Base-by-base conservation (phyloP, 2,797 vertebrate species). In the Zenarchopterus dispar region DNA sequence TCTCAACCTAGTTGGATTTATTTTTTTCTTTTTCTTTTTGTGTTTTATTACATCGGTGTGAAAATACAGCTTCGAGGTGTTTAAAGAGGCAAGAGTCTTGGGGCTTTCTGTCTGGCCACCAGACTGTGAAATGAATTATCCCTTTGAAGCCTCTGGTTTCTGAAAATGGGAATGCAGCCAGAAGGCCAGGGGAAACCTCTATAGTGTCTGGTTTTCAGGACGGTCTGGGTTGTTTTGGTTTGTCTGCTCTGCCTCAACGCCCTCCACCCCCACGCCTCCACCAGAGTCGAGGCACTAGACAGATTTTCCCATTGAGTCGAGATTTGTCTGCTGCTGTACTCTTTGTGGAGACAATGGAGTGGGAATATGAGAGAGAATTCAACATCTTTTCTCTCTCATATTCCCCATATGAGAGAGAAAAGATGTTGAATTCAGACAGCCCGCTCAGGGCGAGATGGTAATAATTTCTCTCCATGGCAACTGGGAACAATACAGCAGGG, bases 101-200 rank as follows among this genome's bases (percentile, higher is more conserved):
- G 63, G 56, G 57, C 68, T 71, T 61, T 78, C 70, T 80, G 80
- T 85, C 78, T 75, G 81, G 59, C 67, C 78, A 81, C 73, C 58
- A 84, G 87, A 86, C 86, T 88, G 88, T 91, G 84, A 91, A 88
- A 90, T 86, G 62, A 90, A 84, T 90, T 83, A 82, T 84, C 77
- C 73, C 84, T 91, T 85, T 87, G 84, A 85, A 90, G 86, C 83
- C 56, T 45, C 78, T 74, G 68, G 56, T 82, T 73, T 82, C 73
- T 86, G 80, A 77, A 87, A 81, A 73, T 18, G 72, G 81, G 82
- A 78, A 68, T 76, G 63, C 69, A 61, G 83, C 81, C 84, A 85
- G 79, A 54, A 48, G 83, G 78, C 52, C 54, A 7, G 62, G 74
- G 59, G 59, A 80, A 74, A 70, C 69, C 55, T 56, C 57, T 79